These are phyloP conservation scores for Drosophila mimetica DNA, from an alignment of 2,888 invertebrate genomes.

Conservation along the genomic window DNA sequence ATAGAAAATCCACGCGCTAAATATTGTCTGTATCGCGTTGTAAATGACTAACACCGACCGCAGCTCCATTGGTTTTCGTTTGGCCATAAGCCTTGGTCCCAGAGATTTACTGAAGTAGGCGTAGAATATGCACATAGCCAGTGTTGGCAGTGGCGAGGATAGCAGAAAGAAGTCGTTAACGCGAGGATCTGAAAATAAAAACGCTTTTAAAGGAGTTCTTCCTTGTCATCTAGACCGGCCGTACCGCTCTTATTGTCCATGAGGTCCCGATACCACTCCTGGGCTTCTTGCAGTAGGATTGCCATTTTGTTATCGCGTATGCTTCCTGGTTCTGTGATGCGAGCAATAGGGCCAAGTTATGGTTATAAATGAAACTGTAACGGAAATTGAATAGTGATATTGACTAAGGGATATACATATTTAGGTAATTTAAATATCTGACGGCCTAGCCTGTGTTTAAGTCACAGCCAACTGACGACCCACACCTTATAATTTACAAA, in stretches of 20 bases:
- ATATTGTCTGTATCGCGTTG: slow-evolving; percentile 94
- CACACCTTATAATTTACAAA: neutral
- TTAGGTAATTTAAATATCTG: neutral
- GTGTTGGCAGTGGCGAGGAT: slow-evolving; percentile 94
- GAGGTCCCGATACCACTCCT: slow-evolving; percentile 89
- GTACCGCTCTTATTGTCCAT: slow-evolving; percentile 90
- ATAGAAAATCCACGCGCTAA: slow-evolving; percentile 96
- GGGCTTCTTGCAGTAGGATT: slow-evolving; percentile 79
- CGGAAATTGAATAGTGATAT: neutral
- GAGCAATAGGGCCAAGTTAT: slow-evolving; percentile 12
- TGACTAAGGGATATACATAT: slow-evolving; percentile 2
- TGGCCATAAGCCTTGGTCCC: slow-evolving; percentile 95
- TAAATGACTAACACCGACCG: slow-evolving; percentile 92
- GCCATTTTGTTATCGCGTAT: slow-evolving; percentile 73
- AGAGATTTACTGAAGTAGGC: slow-evolving; percentile 92
- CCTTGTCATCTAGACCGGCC: neutral
- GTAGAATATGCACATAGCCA: slow-evolving; percentile 92
- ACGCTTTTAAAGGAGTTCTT: too few relatives aligned
- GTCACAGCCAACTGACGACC: slow-evolving; percentile 23
- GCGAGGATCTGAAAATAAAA: slow-evolving; percentile 89
- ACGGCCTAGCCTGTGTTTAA: slow-evolving; percentile 2
- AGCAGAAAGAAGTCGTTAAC: slow-evolving; percentile 95
- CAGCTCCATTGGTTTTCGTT: slow-evolving; percentile 94
- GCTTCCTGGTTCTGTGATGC: slow-evolving; percentile 10
- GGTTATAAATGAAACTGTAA: slow-evolving; percentile 11